Evolutionary conservation across 1,140 invertebrate species (phyloP), one percentile per base, ranked within the genome.

Genomic region (Dolichoris vasculosae): DNA sequence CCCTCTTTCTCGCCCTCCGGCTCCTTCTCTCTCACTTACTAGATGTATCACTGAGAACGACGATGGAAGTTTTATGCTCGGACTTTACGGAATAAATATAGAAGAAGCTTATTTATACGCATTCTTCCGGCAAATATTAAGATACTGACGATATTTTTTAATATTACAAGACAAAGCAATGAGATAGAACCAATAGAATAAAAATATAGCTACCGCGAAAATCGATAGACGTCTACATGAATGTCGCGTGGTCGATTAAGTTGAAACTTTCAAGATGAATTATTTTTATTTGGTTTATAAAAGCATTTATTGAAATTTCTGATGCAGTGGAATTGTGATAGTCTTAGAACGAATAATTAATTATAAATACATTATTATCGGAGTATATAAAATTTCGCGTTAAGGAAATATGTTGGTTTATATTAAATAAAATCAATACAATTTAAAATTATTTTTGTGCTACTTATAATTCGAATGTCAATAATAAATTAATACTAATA

Each of bases 51-150:
- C 15, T 51, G 20, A 17, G 7, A 2, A 51, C 67, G 11, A 40
- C 7, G 80, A 83, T 83, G 71, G 71, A 83, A 76, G 15, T 75
- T 83, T 84, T 84, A 78, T 69, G 23, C 55, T 51, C 8, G 82
- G 75, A 83, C 55, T 83, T 48, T 64, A 20, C 32, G 40, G 35
- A 67, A 84, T 84, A 84, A 78, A 84, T 77, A 63, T 46, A 13
- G 26, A 30, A 32, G 55, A 2, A 46, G 30, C 80, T 83, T 83
- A 20, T 38, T 43, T 81, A 69, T 51, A 51, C 1, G 40, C 35
- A 73, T 43, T 73, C 69, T 43, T 23, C 46, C 11, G 7, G 73
- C 6, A 38, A 78, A 78, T 78, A 78, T 59, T 55, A 78, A 78
- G 35, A 26, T 23, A 40, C 23, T n/a, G 30, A n/a, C 13, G 40